Percentiles rank a stretch among this genome's conserved stretches.
These are phyloP conservation scores for Ptilodon capucinus DNA, from an alignment of 2,888 invertebrate species.

Conservation along the genomic window DNA sequence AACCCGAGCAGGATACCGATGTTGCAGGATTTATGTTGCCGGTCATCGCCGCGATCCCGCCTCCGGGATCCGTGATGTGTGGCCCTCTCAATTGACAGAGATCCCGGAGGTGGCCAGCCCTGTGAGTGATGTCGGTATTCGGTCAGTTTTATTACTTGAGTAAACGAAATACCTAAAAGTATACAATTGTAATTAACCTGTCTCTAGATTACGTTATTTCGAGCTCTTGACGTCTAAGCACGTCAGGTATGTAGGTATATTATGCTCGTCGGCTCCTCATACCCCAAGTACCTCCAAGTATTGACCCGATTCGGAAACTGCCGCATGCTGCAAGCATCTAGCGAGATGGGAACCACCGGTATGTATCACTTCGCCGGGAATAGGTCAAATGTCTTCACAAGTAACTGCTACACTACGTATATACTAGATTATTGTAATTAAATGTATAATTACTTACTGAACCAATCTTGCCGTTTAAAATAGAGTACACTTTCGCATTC, in stretches of 20 bases:
- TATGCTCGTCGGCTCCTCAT: no score
- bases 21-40: neutral
- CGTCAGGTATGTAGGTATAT: slow-evolving; percentile 1
- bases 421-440: no score
- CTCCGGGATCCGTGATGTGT: neutral
- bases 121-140: neutral
- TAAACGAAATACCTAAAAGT: neutral
- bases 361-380: slow-evolving; percentile 3
- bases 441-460: no score
- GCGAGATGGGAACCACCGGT: slow-evolving; percentile 17
- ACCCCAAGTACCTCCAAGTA: no score
- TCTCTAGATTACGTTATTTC: neutral
- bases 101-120: neutral
- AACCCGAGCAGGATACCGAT: neutral
- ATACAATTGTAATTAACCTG: neutral
- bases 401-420: no score
- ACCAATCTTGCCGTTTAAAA: no score
- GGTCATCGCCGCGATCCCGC: neutral
- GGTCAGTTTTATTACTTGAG: neutral
- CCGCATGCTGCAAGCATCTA: slow-evolving; percentile 15
- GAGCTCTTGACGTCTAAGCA: neutral
- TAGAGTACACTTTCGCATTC: no score
- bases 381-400: neutral
- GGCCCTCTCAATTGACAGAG: neutral
- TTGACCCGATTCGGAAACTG: slow-evolving; percentile 27